These are phyloP conservation scores for Crossaster papposus DNA, from an alignment of 53 echinoderm and acorn worm species.

Conservation along the genomic window DNA sequence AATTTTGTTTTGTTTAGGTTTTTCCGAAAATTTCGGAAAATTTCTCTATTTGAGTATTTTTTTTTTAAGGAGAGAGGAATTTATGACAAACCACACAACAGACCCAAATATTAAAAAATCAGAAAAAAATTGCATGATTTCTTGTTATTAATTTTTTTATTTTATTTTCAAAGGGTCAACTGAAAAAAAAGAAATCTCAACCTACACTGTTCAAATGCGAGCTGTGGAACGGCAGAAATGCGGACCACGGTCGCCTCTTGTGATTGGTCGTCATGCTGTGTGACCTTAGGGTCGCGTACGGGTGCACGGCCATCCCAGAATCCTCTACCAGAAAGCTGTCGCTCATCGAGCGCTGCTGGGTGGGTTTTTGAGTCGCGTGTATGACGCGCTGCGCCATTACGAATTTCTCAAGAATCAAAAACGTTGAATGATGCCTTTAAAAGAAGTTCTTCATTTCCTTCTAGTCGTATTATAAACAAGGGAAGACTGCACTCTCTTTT, in stretches of 20 bases:
- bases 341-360: slow-evolving; percentile 43
- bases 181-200: background rate
- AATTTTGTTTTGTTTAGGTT: no score
- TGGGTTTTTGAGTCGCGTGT: background rate
- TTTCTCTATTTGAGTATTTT: no score
- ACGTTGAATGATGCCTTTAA: background rate
- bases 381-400: slow-evolving; percentile 25
- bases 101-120: no score
- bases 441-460: background rate
- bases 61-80: no score
- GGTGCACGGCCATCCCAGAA: slow-evolving; percentile 19
- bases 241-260: slow-evolving; percentile 32
- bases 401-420: background rate
- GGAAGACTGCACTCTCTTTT: background rate
- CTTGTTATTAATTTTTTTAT: no score
- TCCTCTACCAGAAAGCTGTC: slow-evolving; percentile 32
- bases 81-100: no score
- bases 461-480: background rate
- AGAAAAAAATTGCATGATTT: no score
- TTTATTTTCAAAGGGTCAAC: background rate
- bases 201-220: background rate
- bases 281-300: slow-evolving; percentile 8
- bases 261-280: slow-evolving; percentile 10
- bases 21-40: no score
- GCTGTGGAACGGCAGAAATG: slow-evolving; percentile 12